Evolutionary conservation across 2,888 invertebrate species (phyloP), one percentile per base, ranked within the genome.

Genomic region (Xestia ashworthii): DNA sequence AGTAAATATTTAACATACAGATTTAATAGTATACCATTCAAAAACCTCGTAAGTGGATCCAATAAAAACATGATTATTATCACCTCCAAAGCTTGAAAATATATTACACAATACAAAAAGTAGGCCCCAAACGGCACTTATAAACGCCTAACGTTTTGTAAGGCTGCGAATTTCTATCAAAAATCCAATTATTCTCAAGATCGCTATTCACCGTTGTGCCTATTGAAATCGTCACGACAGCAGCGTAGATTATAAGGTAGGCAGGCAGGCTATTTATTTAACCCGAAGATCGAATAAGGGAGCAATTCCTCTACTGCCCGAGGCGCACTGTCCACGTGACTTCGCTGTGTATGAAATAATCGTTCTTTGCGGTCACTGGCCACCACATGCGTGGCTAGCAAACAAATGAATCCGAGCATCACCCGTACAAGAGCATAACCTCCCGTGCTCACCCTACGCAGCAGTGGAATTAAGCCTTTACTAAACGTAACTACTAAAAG

Each of bases 131-230:
- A 58, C 48, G 69, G 58, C 44, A 71, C 67, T 78, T 67, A 71
- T 44, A 66, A 77, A 64, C 32, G 65, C 60, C 78, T 48, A 46
- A 66, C 25, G 55, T 80, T 83, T 83, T 73, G n/a, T 65, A 69
- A 69, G 65, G 81, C 41, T 38, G 38, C 44, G 80, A 70, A 83
- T 79, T 81, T 81, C 81, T 81, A 84, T 80, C 73, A 80, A 79
- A 83, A 79, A 81, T 79, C 81, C 84, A 81, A 81, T 81, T 81
- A 81, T 81, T 76, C 84, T 81, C 80, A 65, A 81, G 81, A 38
- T 53, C 16, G 58, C 70, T 80, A 82, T 82, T 81, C 73, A 83
- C 50, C 32, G 16, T 60, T 66, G 58, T 48, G 68, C 64, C 80
- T 83, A 79, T 81, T 81, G 84, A 81, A 83, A 83, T 66, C 84